phyloP scores from a whole-genome alignment of 1,140 invertebrate species.

The Pogonomyrmex barbatus region DNA sequence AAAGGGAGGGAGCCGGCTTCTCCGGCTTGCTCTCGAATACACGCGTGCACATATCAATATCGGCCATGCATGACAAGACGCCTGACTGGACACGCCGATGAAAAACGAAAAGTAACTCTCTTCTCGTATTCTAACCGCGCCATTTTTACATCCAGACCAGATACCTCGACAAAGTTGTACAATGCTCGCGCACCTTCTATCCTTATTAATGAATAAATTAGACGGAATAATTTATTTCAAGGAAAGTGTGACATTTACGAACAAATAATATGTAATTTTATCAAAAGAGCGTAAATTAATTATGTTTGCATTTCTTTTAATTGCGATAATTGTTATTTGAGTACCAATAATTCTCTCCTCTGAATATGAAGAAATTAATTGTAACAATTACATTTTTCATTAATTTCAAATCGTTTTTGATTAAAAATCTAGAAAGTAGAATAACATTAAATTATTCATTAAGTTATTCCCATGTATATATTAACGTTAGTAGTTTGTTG shows the following conservation, averaged over 20 bases:
- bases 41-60: constrained; percentile 83
- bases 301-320: background rate
- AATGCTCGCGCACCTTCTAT: background rate
- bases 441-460: background rate
- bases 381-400: background rate
- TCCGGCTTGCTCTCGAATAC: constrained; percentile 73
- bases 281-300: constrained; percentile 8
- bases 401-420: background rate
- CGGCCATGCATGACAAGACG: constrained; percentile 84
- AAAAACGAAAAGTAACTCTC: constrained; percentile 83
- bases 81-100: constrained; percentile 83
- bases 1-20: constrained; percentile 69
- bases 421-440: background rate
- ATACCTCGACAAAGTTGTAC: constrained; percentile 17
- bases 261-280: background rate
- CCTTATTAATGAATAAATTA: background rate
- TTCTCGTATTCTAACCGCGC: constrained; percentile 73
- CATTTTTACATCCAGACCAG: constrained; percentile 62
- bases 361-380: background rate
- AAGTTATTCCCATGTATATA: background rate
- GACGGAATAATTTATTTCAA: background rate
- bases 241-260: background rate
- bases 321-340: background rate
- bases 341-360: background rate
- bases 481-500: background rate